Percentiles rank a stretch among this genome's conserved stretches.
phyloP scores from a whole-genome alignment of 2,888 invertebrate species.

The Cyclophora albipunctata region DNA sequence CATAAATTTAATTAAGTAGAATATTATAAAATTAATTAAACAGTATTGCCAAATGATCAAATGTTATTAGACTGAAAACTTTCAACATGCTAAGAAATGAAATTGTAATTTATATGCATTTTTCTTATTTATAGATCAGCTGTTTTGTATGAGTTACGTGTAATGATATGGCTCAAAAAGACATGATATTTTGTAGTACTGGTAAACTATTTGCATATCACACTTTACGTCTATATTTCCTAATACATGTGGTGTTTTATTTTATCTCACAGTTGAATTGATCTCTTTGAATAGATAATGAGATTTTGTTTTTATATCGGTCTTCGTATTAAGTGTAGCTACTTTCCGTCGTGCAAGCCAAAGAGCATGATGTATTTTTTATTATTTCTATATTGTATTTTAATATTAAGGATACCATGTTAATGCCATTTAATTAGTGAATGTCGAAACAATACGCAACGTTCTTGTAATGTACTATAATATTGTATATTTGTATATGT shows the following conservation, averaged over 20 bases:
- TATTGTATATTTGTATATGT: constrained; percentile 73
- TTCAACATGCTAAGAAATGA: constrained; percentile 41
- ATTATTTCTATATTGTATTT: constrained; percentile 61
- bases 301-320: constrained; percentile 51
- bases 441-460: constrained; percentile 59
- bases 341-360: constrained; percentile 73
- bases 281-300: constrained; percentile 62
- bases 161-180: constrained; percentile 43
- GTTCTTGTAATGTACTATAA: constrained; percentile 68
- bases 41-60: constrained; percentile 74
- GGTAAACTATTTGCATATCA: constrained; percentile 60
- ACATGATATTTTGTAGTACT: constrained; percentile 32
- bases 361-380: constrained; percentile 74
- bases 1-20: constrained; percentile 52
- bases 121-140: constrained; percentile 14
- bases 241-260: constrained; percentile 29
- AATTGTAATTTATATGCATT: constrained; percentile 33
- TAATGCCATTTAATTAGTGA: constrained; percentile 72
- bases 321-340: constrained; percentile 47
- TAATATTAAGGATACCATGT: constrained; percentile 65
- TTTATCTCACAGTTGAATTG: constrained; percentile 56
- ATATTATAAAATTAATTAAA: constrained; percentile 51
- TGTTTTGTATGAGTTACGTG: constrained; percentile 20
- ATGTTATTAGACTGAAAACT: constrained; percentile 69
- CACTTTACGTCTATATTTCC: constrained; percentile 31